Evolutionary conservation across 64 coral and sea anemone genomes (phyloP), one percentile per base, ranked within the genome.

Genomic region (Pachyseris speciosa): DNA sequence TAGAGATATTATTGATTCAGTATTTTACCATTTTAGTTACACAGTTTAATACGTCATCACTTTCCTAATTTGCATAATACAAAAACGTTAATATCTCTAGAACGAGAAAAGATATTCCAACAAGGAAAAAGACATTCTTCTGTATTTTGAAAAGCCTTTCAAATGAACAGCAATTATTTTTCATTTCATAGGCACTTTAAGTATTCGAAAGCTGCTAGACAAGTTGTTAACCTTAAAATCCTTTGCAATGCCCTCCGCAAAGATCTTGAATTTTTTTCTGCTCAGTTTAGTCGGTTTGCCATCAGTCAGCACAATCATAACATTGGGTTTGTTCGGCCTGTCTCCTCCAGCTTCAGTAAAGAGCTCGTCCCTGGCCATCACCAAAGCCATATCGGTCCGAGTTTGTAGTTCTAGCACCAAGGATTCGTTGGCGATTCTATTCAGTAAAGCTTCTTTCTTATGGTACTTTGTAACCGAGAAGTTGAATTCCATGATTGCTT

Each of bases 281-380:
- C 29, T 15, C 9, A 12, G 22, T 25, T 11, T 19, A 15, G 73
- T 78, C n/a, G 27, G 74, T 78, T 43, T 44, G 10, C 81, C 81
- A 43, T 48, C 34, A 32, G 81, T 67, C 17, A 84, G 20, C 19
- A 84, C 36, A 19, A 84, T 49, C 61, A 84, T 25, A 28, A 84
- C 58, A 26, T 84, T 49, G 0, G 61, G 81, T 0, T 47, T 64
- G 10, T 9, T 4, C 12, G n/a, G 19, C 45, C 61, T 68, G 38
- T 84, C 81, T 31, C 81, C 81, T 28, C 55, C 60, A 2, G 9
- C 29, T 1, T 12, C 33, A 1, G 59, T 43, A 16, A 84, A 84
- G 9, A 84, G 28, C 3, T 67, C 2, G 9, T 67, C 61, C 16
- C 43, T 48, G 1, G 63, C 81, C 60, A 64, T 64, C 9, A 42